Conservation (phyloP, 2,113 vertebrate genomes). For the Dromiciops gliroides region DNA sequence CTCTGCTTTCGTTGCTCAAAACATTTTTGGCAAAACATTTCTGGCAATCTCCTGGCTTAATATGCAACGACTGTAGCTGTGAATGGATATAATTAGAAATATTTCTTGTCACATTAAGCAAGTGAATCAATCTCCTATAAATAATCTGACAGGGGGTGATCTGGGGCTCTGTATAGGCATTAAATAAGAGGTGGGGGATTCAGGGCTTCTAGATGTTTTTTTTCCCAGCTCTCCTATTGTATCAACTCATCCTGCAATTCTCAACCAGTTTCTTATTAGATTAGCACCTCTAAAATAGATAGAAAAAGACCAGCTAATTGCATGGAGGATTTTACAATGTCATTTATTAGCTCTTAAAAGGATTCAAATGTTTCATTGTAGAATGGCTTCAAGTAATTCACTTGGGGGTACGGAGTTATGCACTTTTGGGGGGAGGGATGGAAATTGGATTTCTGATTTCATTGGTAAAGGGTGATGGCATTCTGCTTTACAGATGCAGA, state of each 20-base stretch:
- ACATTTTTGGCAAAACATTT: slow-evolving; percentile 78
- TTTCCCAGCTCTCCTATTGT: slow-evolving; percentile 48
- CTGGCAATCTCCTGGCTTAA: slow-evolving; percentile 83
- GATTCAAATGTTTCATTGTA: slow-evolving; percentile 43
- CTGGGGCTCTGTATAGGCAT: slow-evolving; percentile 72
- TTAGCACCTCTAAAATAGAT: slow-evolving; percentile 46
- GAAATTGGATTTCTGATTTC: background rate
- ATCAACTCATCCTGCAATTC: slow-evolving; percentile 65
- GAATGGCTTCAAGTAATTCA: slow-evolving; percentile 23
- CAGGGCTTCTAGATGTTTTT: slow-evolving; percentile 54
- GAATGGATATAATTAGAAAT: slow-evolving; percentile 89
- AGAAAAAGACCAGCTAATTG: background rate
- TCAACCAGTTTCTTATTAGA: slow-evolving; percentile 60
- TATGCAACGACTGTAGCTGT: slow-evolving; percentile 83
- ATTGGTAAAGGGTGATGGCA: background rate
- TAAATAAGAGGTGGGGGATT: slow-evolving; percentile 71
- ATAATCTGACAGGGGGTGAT: slow-evolving; percentile 83
- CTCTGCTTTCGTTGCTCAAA: slow-evolving; percentile 84
- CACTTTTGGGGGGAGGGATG: background rate
- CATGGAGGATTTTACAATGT: slow-evolving; percentile 28
- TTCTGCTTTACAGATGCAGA: background rate
- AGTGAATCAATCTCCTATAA: slow-evolving; percentile 83
- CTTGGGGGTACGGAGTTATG: slow-evolving; percentile 37
- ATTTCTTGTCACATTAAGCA: slow-evolving; percentile 78
- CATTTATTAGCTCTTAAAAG: slow-evolving; percentile 44